Evolutionary conservation across 2,888 invertebrate species (phyloP), one percentile per base, ranked within the genome.

Genomic region (Lasius fuliginosus): DNA sequence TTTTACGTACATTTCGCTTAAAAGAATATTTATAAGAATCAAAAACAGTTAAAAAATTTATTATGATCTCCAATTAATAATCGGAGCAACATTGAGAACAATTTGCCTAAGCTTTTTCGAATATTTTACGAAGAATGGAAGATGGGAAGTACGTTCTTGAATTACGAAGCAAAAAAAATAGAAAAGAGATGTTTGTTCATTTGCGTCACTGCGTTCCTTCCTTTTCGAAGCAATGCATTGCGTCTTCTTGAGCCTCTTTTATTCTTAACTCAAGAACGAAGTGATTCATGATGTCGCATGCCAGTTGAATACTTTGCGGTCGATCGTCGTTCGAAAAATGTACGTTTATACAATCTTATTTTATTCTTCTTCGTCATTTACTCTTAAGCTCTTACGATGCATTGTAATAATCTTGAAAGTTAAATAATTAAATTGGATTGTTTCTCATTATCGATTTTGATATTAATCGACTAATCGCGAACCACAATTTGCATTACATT

Each of bases 261-360:
- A 89, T 89, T 89, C 84, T 87, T 87, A 85, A 85, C 86, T 77
- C 40, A 42, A 67, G 58, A 76, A 64, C 68, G 64, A 68, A 53
- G 69, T 89, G 89, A 89, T 83, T 89, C 87, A 87, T 69, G 65
- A 62, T 56, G 46, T 42, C 76, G 68, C 86, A 82, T 86, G 85
- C 87, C 76, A 74, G 12, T 30, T 33, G n/a, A n/a, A 67, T 64
- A 76, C n/a, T 30, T 46, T 49, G 65, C n/a, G 30, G 62, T 60
- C 8, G 81, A 83, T 75, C 23, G 68, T 67, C 69, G 69, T 58
- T 71, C 64, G 18, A 65, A 77, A 67, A 75, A 71, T 71, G 65
- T 79, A 73, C 12, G 9, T 11, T 68, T 56, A 46, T 23, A 46
- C 27, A 18, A 42, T 85, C 36, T 76, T 53, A 11, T 75, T 85